Base-by-base conservation (phyloP, 2,888 invertebrate genomes). In the Lissocephala sabroskyi region DNA sequence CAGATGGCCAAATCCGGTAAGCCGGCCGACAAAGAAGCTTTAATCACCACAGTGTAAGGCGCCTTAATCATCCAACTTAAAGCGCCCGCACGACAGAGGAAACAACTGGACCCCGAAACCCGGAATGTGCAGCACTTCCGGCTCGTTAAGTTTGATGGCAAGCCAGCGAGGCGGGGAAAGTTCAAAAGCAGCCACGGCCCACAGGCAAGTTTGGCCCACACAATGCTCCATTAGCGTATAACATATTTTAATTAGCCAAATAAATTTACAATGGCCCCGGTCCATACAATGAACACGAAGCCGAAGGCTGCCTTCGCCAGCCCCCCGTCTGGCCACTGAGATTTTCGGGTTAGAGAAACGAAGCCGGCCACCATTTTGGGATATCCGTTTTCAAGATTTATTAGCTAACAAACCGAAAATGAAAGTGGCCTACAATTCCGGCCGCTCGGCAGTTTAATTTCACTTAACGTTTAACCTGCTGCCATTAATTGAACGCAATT, bases 221-320 rank as follows among this genome's bases (percentile, higher is more conserved):
- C 74, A 73, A 57, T 56, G 60, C 58, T 60, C 78, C 78, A 79
- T 76, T 76, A 79, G 65, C 56, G 63, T 71, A 61, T 67, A 66
- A 71, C 75, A 77, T 76, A 79, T 77, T 76, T 79, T 76, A 76
- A 79, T 76, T 79, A 76, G 79, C 54, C 59, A 68, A 67, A 76
- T 78, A 78, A 76, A 76, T 79, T 78, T 52, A 56, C 57, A 62
- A 63, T 67, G 52, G n/a, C n/a, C 45, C 36, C 29, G 32, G 11
- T 4, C 32, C 11, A 32, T 6, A 32, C 4, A 10, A 13, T 11
- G 13, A 32, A 13, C 4, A 10, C 11, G 3, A 7, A 23, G 4
- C 23, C 3, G 23, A 23, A 23, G 4, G 7, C 3, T 23, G n/a
- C n/a, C n/a, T n/a, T n/a, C n/a, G n/a, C n/a, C n/a, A n/a, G n/a